Base-by-base conservation (phyloP, 1,140 invertebrate species). In the Dryas iulia region DNA sequence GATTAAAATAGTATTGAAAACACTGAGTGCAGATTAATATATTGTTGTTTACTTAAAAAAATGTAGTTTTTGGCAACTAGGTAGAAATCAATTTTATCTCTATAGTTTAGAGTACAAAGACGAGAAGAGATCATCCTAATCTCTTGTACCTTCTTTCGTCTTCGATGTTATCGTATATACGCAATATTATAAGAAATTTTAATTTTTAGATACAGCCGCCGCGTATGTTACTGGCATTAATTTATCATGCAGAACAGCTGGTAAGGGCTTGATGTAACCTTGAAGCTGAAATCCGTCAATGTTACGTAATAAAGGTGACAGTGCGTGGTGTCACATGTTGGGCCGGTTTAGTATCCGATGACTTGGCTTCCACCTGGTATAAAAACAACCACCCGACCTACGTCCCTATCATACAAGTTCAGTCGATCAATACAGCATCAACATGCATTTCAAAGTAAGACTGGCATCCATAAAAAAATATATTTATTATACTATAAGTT, bases 401-500 rank as follows among this genome's bases (percentile, higher is more conserved):
- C 74, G 71, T 73, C 76, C 72, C 79, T 81, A 89, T 78, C 89
- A 91, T 83, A 81, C 76, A 82, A 79, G 77, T 72, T 61, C 78
- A 73, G 73, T 64, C 75, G 72, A 83, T 81, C 85, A 80, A 74
- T 78, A 83, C 60, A 81, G 65, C 71, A 79, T 79, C 85, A 87
- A 81, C 81, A 91, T 91, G 89, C 86, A 81, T 68, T 81, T 81
- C 67, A 87, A 87, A 91, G 87, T 91, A 77, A 90, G 86, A 77
- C 72, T 71, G 56, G 53, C 69, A 28, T 26, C 3, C n/a, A 24
- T 18, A 33, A 59, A 47, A 69, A 52, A 31, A n/a, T 25, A 39
- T n/a, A n/a, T n/a, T n/a, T n/a, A n/a, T n/a, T n/a, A n/a, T n/a
- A n/a, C n/a, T n/a, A n/a, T n/a, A n/a, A n/a, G n/a, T n/a, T n/a